Percentiles rank a stretch among this genome's conserved stretches.
These are phyloP conservation scores for Ia io DNA, from an alignment of 2,113 vertebrate species.

Conservation along the genomic window DNA sequence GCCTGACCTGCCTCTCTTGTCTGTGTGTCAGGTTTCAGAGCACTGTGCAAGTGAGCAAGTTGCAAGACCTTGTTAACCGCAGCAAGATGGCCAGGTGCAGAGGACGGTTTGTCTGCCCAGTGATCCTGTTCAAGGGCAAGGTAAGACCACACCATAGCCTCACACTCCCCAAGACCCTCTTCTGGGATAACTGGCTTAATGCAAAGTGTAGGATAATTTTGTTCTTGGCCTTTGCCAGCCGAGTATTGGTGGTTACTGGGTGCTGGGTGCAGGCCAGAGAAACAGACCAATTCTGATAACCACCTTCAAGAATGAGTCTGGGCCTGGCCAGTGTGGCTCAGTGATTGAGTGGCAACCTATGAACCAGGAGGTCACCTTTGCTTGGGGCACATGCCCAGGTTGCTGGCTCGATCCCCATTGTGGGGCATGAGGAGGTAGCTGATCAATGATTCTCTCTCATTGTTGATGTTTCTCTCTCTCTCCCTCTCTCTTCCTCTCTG, in stretches of 20 bases:
- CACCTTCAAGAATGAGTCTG: background rate
- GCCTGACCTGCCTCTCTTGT: slow-evolving; percentile 11
- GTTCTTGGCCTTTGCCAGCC: background rate
- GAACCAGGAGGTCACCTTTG: too few relatives aligned
- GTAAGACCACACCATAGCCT: slow-evolving; percentile 77
- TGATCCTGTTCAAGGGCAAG: slow-evolving; percentile 99
- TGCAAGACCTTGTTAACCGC: slow-evolving; percentile 95
- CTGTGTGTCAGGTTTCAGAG: slow-evolving; percentile 90
- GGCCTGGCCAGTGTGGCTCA: too few relatives aligned
- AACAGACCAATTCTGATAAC: background rate
- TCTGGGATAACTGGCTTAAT: background rate
- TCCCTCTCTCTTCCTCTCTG: too few relatives aligned
- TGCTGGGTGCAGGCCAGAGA: background rate
- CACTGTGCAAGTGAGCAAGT: slow-evolving; percentile 91
- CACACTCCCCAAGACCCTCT: background rate
- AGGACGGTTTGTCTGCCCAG: slow-evolving; percentile 96
- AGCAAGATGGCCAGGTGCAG: slow-evolving; percentile 97
- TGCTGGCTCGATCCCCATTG: too few relatives aligned
- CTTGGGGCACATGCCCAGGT: too few relatives aligned
- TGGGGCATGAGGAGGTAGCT: too few relatives aligned
- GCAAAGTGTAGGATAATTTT: background rate
- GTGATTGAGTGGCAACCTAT: too few relatives aligned
- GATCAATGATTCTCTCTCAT: too few relatives aligned
- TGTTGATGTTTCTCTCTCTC: too few relatives aligned
- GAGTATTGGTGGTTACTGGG: background rate